Conservation (phyloP, 1,140 invertebrate genomes). For the Drosophila erecta region DNA sequence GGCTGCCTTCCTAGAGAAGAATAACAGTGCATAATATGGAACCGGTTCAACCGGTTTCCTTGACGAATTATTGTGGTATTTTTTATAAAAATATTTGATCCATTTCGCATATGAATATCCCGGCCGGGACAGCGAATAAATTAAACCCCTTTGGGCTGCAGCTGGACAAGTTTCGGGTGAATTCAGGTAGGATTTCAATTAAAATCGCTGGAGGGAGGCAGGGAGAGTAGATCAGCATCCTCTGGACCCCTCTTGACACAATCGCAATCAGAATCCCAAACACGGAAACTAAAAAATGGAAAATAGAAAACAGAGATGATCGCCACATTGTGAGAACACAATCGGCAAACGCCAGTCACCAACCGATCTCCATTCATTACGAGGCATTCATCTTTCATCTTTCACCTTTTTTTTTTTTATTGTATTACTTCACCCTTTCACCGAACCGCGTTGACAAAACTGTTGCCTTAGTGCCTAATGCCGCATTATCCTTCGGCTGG, state of each 20-base stretch:
- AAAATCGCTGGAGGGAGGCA: conserved; percentile 57
- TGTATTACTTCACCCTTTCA: conserved; percentile 38
- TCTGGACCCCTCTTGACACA: conserved; percentile 28
- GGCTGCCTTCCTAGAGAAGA: background rate
- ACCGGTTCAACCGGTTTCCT: conserved; percentile 63
- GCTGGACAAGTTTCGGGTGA: conserved; percentile 56
- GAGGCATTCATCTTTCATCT: conserved; percentile 45
- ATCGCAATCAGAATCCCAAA: conserved; percentile 18
- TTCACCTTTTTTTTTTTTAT: conserved; percentile 5
- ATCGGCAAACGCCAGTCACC: conserved; percentile 49
- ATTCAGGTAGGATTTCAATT: conserved; percentile 80
- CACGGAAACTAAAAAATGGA: conserved; percentile 23
- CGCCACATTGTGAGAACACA: conserved; percentile 77
- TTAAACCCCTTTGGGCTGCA: conserved; percentile 46
- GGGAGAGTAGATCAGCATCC: conserved; percentile 47
- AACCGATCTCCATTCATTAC: conserved; percentile 52
- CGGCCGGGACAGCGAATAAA: conserved; percentile 43
- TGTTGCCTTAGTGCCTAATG: conserved; percentile 64
- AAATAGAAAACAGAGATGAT: conserved; percentile 53
- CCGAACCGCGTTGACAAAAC: conserved; percentile 68
- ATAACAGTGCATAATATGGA: conserved; percentile 19
- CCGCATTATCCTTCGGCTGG: conserved; percentile 59
- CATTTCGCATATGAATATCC: conserved; percentile 74
- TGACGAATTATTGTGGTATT: conserved; percentile 72
- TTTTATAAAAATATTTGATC: conserved; percentile 75